A percentile compares a stretch with the other conserved stretches of the same genome.
Conservation (phyloP, 2,113 vertebrate genomes). For the Nannospalax galili region DNA sequence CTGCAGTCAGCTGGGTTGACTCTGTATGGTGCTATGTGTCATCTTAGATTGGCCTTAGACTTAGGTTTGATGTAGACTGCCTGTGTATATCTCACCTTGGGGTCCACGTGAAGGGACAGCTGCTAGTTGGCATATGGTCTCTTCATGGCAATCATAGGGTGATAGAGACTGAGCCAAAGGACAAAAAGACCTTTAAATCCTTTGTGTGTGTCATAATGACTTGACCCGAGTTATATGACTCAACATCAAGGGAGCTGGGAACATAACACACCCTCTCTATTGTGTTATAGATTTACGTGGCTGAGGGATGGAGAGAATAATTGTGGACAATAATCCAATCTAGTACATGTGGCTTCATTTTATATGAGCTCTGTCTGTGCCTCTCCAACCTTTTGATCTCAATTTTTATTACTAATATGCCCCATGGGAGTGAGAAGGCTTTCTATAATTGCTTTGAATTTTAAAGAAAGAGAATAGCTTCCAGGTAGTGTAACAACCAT, state of each 20-base stretch:
- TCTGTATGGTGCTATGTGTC: background rate
- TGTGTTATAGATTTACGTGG: background rate
- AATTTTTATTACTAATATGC: constrained; percentile 46
- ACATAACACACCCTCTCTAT: background rate
- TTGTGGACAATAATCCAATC: constrained; percentile 1
- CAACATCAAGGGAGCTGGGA: background rate
- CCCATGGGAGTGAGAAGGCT: background rate
- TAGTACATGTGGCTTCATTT: constrained; percentile 54
- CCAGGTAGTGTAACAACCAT: constrained; percentile 24
- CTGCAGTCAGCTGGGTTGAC: background rate
- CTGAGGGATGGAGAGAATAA: background rate
- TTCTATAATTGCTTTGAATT: constrained; percentile 42
- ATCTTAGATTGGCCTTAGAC: background rate
- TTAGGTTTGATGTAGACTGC: background rate
- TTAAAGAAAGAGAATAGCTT: constrained; percentile 54
- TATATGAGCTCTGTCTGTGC: background rate
- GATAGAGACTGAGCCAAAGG: background rate
- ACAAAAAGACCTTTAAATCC: background rate
- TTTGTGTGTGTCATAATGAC: background rate
- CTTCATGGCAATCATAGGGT: background rate
- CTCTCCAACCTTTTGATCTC: constrained; percentile 26
- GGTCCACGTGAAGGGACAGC: background rate
- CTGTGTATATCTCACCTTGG: background rate
- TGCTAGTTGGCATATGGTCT: background rate
- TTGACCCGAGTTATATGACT: background rate